phyloP scores from a whole-genome alignment of 2,113 vertebrate species.

The Arizona elegans region DNA sequence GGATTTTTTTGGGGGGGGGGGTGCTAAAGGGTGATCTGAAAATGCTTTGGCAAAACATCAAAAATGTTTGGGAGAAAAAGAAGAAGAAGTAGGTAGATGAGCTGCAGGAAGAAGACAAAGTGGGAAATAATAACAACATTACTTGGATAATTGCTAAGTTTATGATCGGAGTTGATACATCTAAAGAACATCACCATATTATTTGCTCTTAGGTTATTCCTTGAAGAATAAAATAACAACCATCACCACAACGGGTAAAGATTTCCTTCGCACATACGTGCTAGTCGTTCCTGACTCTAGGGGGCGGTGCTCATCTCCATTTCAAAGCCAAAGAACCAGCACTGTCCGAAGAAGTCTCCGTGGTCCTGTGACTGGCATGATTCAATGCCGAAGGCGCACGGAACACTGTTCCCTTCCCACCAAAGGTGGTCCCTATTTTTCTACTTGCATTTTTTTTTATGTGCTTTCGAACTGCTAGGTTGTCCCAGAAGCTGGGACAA shows the following conservation, averaged over 20 bases:
- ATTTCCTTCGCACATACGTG: too few species aligned
- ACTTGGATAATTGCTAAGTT: background rate
- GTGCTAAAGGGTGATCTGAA: background rate
- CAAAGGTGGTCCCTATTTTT: too few species aligned
- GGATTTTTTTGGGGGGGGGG: background rate
- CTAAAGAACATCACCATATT: background rate
- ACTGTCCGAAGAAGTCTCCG: too few species aligned
- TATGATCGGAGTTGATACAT: background rate
- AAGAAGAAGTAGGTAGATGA: background rate
- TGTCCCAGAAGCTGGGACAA: too few species aligned
- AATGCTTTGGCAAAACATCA: background rate
- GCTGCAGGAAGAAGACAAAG: background rate
- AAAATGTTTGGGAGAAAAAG: background rate
- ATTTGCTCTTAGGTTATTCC: background rate
- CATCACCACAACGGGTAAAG: background rate
- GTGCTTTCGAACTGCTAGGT: too few species aligned
- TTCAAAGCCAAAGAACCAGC: too few species aligned
- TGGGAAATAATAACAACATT: background rate
- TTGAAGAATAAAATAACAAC: background rate
- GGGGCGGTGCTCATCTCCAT: too few species aligned
- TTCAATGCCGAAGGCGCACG: too few species aligned
- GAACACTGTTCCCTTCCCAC: too few species aligned
- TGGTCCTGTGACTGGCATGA: too few species aligned
- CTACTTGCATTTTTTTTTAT: too few species aligned
- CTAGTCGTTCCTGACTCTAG: too few species aligned